A percentile compares a stretch with the other conserved stretches of the same genome.
phyloP scores from a whole-genome alignment of 1,140 invertebrate species.

The Amyelois transitella region DNA sequence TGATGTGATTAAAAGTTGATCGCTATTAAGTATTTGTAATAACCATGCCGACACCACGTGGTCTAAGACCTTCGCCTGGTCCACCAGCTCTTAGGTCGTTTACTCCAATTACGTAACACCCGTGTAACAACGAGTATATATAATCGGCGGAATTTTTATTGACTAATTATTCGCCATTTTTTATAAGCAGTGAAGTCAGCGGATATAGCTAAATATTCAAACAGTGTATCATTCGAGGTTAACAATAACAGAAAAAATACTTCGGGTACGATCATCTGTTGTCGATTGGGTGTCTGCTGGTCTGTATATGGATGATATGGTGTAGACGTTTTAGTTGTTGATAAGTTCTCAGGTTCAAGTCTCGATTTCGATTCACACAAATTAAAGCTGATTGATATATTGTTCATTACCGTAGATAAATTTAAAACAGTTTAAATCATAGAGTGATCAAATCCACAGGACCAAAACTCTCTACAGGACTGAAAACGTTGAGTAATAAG shows the following conservation, averaged over 20 bases:
- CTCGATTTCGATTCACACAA: conserved; percentile 4
- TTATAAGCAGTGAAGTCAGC: conserved; percentile 69
- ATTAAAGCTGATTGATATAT: too few relatives aligned
- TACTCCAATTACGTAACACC: conserved; percentile 71
- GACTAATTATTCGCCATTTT: conserved; percentile 71
- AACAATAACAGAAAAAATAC: conserved; percentile 65
- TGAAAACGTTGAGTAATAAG: conserved; percentile 4
- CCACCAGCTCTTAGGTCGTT: conserved; percentile 63
- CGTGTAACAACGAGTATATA: conserved; percentile 63
- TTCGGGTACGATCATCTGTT: conserved; percentile 53
- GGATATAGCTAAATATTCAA: conserved; percentile 73
- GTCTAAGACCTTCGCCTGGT: conserved; percentile 47
- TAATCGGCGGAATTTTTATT: conserved; percentile 73
- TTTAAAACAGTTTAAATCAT: too few relatives aligned
- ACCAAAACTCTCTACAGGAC: too few relatives aligned
- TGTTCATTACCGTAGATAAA: too few relatives aligned
- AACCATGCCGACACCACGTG: conserved; percentile 49
- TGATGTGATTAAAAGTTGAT: background rate
- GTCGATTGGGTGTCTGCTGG: conserved; percentile 37
- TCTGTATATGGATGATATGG: conserved; percentile 17
- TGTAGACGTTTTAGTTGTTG: background rate
- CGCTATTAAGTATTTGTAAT: background rate
- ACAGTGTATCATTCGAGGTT: conserved; percentile 67
- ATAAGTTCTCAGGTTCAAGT: background rate
- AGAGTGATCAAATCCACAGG: too few relatives aligned